Evolutionary conservation across 2,888 invertebrate genomes (phyloP).

Genomic region (Pterobdella sp.): DNA sequence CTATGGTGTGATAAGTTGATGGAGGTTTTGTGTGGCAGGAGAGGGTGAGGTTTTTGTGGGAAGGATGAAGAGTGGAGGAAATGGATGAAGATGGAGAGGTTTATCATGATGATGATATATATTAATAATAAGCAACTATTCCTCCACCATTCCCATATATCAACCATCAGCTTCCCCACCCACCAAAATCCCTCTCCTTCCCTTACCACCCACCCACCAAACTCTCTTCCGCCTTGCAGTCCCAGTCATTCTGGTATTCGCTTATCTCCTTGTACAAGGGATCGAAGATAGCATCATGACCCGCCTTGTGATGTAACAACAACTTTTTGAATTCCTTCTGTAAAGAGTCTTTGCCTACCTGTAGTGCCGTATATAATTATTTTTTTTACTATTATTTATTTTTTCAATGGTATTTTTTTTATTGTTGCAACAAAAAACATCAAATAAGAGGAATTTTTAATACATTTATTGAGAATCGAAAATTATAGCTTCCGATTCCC

Average conservation of each 20-base stretch:
- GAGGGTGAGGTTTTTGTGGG: no score
- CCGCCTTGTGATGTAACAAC: conserved; percentile 49
- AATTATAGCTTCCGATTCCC: no score
- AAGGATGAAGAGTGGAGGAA: no score
- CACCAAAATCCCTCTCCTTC: background rate
- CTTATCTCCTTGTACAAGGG: conserved; percentile 78
- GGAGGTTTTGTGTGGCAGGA: conserved; percentile 20
- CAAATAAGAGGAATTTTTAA: no score
- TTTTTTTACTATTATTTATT: background rate
- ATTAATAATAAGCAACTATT: no score
- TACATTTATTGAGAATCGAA: no score
- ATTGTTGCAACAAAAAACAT: background rate
- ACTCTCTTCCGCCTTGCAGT: conserved; percentile 65
- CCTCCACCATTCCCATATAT: background rate
- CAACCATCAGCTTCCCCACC: background rate
- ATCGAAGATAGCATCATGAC: conserved; percentile 76
- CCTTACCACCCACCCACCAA: conserved; percentile 54
- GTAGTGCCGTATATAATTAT: conserved; percentile 41
- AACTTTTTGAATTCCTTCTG: conserved; percentile 59
- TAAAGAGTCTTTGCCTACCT: conserved; percentile 75
- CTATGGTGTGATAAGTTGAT: no score
- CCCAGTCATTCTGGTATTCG: conserved; percentile 81
- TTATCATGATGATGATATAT: no score
- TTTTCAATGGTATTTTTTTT: background rate
- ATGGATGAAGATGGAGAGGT: background rate